These are phyloP conservation scores for Noctua janthe DNA, from an alignment of 2,888 invertebrate genomes.

Conservation along the genomic window DNA sequence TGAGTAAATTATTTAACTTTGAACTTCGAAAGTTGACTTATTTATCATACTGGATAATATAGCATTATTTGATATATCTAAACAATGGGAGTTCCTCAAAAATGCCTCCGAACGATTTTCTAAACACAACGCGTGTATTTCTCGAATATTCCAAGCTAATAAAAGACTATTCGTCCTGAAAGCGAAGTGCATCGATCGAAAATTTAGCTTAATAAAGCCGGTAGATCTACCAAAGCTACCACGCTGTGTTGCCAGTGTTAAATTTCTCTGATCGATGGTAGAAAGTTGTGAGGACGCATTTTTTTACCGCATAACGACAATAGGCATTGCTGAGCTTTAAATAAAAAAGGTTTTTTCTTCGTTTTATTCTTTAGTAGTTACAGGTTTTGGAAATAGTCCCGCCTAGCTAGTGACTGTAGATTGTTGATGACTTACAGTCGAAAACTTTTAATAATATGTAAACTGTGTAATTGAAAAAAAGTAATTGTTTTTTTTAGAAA, in stretches of 20 bases:
- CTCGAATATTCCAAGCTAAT: constrained; percentile 15
- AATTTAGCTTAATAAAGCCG: constrained; percentile 76
- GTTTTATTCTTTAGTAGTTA: constrained; percentile 16
- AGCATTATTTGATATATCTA: constrained; percentile 35
- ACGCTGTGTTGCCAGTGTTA: constrained; percentile 79
- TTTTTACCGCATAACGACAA: constrained; percentile 70
- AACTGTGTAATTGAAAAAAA: constrained; percentile 36
- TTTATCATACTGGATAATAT: constrained; percentile 18
- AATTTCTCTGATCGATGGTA: constrained; percentile 74
- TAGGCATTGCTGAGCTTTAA: constrained; percentile 74
- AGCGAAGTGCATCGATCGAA: constrained; percentile 65
- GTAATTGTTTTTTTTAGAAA: constrained; percentile 44
- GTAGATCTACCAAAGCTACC: constrained; percentile 81
- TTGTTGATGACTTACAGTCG: constrained; percentile 16
- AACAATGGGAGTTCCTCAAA: constrained; percentile 73
- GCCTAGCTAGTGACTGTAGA: constrained; percentile 45
- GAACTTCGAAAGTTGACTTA: constrained; percentile 26
- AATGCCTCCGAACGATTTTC: constrained; percentile 71
- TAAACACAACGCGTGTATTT: background rate
- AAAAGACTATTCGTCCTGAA: constrained; percentile 16
- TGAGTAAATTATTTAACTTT: constrained; percentile 13
- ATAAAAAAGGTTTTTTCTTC: constrained; percentile 26
- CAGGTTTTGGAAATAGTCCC: constrained; percentile 49
- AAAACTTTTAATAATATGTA: constrained; percentile 15
- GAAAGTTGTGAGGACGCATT: constrained; percentile 68